Base-by-base conservation (phyloP, 2,113 vertebrate species). In the Nematolebias whitei region DNA sequence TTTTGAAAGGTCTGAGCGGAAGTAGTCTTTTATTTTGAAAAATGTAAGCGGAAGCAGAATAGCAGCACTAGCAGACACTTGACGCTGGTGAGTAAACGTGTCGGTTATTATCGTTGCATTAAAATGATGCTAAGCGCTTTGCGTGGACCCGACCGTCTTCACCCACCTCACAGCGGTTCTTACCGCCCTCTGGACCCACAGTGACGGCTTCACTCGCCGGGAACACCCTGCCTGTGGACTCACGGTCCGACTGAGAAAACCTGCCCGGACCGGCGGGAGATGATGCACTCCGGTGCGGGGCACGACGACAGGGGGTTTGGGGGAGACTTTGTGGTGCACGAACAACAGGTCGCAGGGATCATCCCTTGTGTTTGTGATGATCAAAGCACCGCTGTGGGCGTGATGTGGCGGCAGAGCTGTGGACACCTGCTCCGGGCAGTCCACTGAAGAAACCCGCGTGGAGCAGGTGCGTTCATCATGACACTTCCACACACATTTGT, bases 271-370 rank as follows among this genome's bases (percentile, higher is more conserved):
- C 2, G 15, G 23, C 8, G 50, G 13, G 15, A 8, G 50, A 1
- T 3, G 2, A 24, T 4, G 50, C 13, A 14, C 14, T 15, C 16
- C 16, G 18, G 18, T 35, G 32, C 32, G 41, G 19, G 53, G 71
- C 68, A 83, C 85, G 55, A 89, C 87, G 90, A 82, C 85, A 73
- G 71, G 78, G 78, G 83, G 84, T 85, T 83, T 80, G 77, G 85
- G 81, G 86, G 77, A 65, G 51, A 70, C 73, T 76, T 68, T 78
- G 71, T 76, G 69, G 52, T 68, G 32, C 19, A 44, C 74, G 53
- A 66, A 83, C 84, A 90, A 89, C 86, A 89, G 87, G 86, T 90
- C 83, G 74, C 85, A 57, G 80, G 84, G 86, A 78, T 89, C 81
- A 88, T 82, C 81, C 82, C 82, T 12, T 67, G 45, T 74, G 39